Evolutionary conservation across 2,888 invertebrate genomes (phyloP), one percentile per base, ranked within the genome.

Genomic region (Cerceris ruficornis): DNA sequence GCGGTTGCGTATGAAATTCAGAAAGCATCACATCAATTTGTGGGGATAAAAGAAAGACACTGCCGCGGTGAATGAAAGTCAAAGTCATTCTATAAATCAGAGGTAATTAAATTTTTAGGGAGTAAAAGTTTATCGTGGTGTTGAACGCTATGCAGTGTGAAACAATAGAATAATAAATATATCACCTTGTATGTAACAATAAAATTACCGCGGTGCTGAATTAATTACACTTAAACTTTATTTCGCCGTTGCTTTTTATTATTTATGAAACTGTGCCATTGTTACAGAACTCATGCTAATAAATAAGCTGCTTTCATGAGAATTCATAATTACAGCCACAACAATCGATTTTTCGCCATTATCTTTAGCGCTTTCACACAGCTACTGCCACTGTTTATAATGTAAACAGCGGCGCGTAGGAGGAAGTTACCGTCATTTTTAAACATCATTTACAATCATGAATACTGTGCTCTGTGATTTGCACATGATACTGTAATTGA

Each of bases 151-250:
- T 11, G 46, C 46, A 11, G 1, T 11, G 11, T 50, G n/a, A n/a
- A 50, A 50, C 50, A 50, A n/a, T 13, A n/a, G 14, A 14, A 61
- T 14, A 28, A 46, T 11, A 11, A 43, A 61, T 46, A 11, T 28
- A 43, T 61, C 46, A 61, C 41, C n/a, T 41, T 28, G 13, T 9
- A 42, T 14, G n/a, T 14, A 61, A 46, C 60, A 46, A 61, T 61
- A 15, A 61, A 61, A 17, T 61, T 43, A 61, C 17, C 11, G 8
- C 46, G 46, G 7, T 15, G 46, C n/a, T 11, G n/a, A 61, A 61
- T 46, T 46, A 46, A 61, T 17, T 61, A 9, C 17, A 61, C 43
- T 61, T 15, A 14, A 61, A 61, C 15, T 46, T 61, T 61, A 43
- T 61, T 43, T 61, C 28, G 46, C n/a, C 50, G 9, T 50, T 50